Evolutionary conservation across 2,113 vertebrate genomes (phyloP), one percentile per base, ranked within the genome.

Genomic region (Rhombomys opimus): DNA sequence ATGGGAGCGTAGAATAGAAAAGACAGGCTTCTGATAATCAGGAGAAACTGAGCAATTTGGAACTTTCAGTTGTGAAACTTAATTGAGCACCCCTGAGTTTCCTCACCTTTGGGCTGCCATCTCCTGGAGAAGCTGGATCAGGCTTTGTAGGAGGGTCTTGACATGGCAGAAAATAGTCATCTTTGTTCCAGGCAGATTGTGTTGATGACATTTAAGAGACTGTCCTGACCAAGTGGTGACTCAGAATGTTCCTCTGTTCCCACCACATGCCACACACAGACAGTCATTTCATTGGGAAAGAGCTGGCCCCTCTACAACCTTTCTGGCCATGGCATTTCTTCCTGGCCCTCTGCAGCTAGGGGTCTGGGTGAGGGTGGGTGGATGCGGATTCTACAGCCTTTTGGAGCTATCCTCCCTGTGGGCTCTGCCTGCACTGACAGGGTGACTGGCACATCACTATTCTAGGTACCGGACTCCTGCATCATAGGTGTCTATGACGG

Each of bases 121-220:
- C 15, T 32, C 46, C 11, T 50, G 18, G n/a, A 52, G 73, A 57
- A 9, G 65, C 65, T 59, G 15, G 54, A 46, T 84, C n/a, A 46
- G 18, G 52, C n/a, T 88, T 72, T 57, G 18, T 14, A 68, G 81
- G 22, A 81, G 70, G 87, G 94, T 94, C 82, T 81, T 76, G 12
- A 35, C 50, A 82, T 80, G 82, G 85, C 90, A 88, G 90, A 84
- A 91, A 85, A 52, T 23, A 50, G 23, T 85, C 85, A 2, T 87
- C 52, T 52, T 68, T 72, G 59, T 92, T 27, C 81, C 38, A 68
- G 77, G 38, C 70, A 85, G 73, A 87, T 87, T 95, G 77, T 78
- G 87, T 87, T 77, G 85, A 46, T 94, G 89, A 90, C 87, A 93
- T 96, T 95, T 96, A 90, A 96, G 77, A 97, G 93, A 59, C 61